Conservation (phyloP, 2,888 invertebrate genomes). For the Drosophila mimica region DNA sequence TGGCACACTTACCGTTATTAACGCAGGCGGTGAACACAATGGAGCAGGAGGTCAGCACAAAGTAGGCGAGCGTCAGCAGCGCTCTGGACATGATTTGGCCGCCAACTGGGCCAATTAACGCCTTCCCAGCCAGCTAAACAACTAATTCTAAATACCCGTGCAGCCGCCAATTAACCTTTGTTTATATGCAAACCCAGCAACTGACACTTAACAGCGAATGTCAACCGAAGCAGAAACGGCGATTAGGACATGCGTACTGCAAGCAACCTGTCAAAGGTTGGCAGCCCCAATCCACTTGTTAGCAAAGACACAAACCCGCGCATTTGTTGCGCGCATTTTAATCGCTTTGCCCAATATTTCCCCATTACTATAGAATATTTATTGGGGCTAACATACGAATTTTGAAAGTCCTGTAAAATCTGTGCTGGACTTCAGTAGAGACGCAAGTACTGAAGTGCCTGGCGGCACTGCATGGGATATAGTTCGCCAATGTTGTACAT, state of each 20-base stretch:
- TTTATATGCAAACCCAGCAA: conserved; percentile 48
- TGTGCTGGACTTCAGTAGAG: conserved; percentile 53
- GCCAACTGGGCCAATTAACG: conserved; percentile 19
- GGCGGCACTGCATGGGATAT: conserved; percentile 82
- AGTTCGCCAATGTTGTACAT: conserved; percentile 83
- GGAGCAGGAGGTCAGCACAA: conserved; percentile 62
- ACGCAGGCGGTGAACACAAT: conserved; percentile 72
- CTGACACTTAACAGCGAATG: conserved; percentile 39
- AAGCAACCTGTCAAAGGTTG: not conserved
- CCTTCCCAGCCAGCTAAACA: conserved; percentile 28
- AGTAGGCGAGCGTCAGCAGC: conserved; percentile 59
- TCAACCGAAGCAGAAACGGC: conserved; percentile 24
- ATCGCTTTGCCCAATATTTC: not conserved
- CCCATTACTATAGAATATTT: conserved; percentile 2
- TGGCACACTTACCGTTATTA: conserved; percentile 56
- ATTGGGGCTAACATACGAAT: conserved; percentile 22
- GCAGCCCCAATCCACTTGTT: not conserved
- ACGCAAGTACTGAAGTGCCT: conserved; percentile 79
- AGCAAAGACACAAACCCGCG: conserved; percentile 34
- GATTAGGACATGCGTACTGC: conserved; percentile 57
- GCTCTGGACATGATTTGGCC: conserved; percentile 58
- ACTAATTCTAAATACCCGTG: not conserved
- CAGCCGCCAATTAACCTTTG: conserved; percentile 35
- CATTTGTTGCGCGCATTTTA: not conserved
- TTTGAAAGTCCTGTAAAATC: conserved; percentile 6